A percentile compares a stretch with the other conserved stretches of the same genome.
Conservation (phyloP, 2,888 invertebrate species). For the Nowickia ferox region DNA sequence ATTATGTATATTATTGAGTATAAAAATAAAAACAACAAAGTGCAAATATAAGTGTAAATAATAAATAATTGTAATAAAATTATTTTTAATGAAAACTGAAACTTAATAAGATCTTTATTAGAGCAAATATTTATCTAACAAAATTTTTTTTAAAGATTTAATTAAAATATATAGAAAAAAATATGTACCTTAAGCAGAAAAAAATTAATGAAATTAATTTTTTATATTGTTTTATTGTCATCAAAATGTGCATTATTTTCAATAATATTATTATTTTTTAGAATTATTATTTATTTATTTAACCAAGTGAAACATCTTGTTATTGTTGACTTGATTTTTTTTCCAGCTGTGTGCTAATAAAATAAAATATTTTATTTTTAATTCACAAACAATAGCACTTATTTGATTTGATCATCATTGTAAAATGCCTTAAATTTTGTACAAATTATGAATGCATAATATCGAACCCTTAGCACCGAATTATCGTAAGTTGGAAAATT, state of each 20-base stretch:
- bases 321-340: conserved; percentile 55
- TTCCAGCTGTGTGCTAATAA: conserved; percentile 1
- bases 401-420: conserved; percentile 32
- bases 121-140: conserved; percentile 60
- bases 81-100: conserved; percentile 28
- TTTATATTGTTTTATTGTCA: conserved; percentile 17
- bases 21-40: conserved; percentile 34
- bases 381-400: conserved; percentile 6
- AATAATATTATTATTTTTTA: conserved; percentile 2
- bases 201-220: conserved; percentile 23
- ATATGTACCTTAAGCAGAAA: conserved; percentile 56
- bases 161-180: neutral
- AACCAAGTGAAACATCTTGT: conserved; percentile 13
- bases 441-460: conserved; percentile 45
- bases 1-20: neutral
- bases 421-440: conserved; percentile 68
- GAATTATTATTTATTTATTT: conserved; percentile 9
- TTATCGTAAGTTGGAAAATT: no score
- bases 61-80: conserved; percentile 1
- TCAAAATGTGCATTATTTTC: conserved; percentile 62
- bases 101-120: conserved; percentile 44
- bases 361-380: neutral
- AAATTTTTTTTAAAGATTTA: conserved; percentile 29
- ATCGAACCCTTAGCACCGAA: no score
- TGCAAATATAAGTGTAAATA: conserved; percentile 58